Conservation (phyloP, 92 coral and sea anemone genomes). For the Scolanthus callimorphus region DNA sequence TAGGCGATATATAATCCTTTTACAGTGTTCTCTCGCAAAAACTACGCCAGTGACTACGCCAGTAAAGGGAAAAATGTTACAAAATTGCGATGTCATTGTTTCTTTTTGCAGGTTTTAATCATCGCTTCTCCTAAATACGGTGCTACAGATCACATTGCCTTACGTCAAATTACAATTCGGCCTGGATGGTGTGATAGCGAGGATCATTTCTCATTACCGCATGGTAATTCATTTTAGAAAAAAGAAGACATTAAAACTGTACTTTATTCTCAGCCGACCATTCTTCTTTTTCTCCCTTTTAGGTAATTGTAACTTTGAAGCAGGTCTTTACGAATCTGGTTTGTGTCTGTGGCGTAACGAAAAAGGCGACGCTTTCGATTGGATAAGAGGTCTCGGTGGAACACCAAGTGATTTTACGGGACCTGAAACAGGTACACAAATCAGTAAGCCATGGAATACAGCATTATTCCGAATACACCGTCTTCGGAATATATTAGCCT, state of each 20-base stretch:
- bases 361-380: slow-evolving; percentile 2
- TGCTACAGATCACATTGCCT: not conserved
- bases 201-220: not conserved
- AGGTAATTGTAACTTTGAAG: slow-evolving; percentile 13
- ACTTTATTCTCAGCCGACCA: not conserved
- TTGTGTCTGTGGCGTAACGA: slow-evolving; percentile 14
- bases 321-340: not conserved
- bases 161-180: not conserved
- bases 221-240: not conserved
- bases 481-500: too few species aligned
- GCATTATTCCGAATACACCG: too few species aligned
- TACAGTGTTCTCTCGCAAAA: too few species aligned
- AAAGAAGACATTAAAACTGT: not conserved
- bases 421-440: not conserved
- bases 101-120: not conserved
- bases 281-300: not conserved
- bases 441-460: too few species aligned
- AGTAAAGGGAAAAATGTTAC: too few species aligned
- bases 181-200: not conserved
- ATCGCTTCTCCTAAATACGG: not conserved
- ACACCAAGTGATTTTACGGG: not conserved
- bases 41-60: too few species aligned
- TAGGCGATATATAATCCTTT: too few species aligned
- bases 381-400: not conserved
- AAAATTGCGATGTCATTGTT: too few species aligned